Base-by-base conservation (phyloP, 2,888 invertebrate species). In the Lasioglossum marginatum region DNA sequence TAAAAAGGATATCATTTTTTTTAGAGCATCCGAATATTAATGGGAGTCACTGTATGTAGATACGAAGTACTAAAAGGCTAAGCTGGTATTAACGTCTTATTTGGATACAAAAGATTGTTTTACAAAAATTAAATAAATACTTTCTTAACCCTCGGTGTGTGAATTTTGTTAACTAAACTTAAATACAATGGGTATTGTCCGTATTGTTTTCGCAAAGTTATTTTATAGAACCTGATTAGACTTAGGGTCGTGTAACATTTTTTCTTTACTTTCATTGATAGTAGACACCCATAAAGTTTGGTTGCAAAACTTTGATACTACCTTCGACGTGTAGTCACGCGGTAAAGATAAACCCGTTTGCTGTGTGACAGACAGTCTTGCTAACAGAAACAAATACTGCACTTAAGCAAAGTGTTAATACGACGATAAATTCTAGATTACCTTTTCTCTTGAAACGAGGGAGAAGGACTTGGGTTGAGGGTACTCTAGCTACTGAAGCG, bases 371-470 rank as follows among this genome's bases (percentile, higher is more conserved):
- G n/a, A 77, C 40, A 37, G 68, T 43, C 52, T n/a, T 43, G 77
- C 81, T 92, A 88, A 92, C 90, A 87, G 86, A 92, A 92, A 93
- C 88, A 86, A 86, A 85, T 87, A 92, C 82, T 78, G 81, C 80
- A 85, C 85, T 92, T 83, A 91, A 90, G 89, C 89, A 89, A 87
- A 90, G 88, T 87, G 90, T 93, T 94, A 94, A 92, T 92, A 89
- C 90, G 87, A 84, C 90, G 86, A 94, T 95, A 94, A 94, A 94
- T 94, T 89, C 77, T 81, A 40, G 75, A 85, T 74, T 80, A 77
- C 48, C 70, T 75, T 74, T 70, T 70, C 79, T 52, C 85, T 74
- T 68, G 57, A 71, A 77, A 52, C 34, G 63, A 70, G 77, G 45
- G 77, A 70, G 27, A 79, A 63, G 19, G 70, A n/a, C 52, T 34